These are phyloP conservation scores for Phymorhynchus buccinoides DNA, from an alignment of 1,140 invertebrate species.

Conservation along the genomic window DNA sequence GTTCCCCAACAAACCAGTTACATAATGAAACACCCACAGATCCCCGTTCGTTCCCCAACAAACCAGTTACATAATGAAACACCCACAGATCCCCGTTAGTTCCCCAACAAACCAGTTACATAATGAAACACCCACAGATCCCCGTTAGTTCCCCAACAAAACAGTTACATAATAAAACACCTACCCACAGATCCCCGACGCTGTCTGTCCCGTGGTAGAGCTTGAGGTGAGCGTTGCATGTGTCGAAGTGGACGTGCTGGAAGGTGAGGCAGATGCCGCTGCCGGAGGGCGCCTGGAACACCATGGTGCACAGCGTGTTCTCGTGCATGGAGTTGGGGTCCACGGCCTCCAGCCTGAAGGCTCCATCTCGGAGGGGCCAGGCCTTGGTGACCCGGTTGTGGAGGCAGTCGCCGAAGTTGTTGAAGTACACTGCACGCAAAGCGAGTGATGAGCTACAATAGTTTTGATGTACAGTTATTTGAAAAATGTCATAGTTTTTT, in stretches of 20 bases:
- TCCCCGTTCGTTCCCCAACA: no score
- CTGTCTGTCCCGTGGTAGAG: slow-evolving; percentile 31
- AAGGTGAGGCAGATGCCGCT: slow-evolving; percentile 41
- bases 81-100: no score
- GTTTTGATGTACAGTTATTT: no score
- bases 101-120: no score
- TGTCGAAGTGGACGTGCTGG: slow-evolving; percentile 24
- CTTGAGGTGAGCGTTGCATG: slow-evolving; percentile 34
- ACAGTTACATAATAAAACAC: neutral
- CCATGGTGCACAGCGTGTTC: slow-evolving; percentile 27
- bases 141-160: no score
- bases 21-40: no score
- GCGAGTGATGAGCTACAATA: slow-evolving; percentile 23
- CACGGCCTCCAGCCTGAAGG: slow-evolving; percentile 18
- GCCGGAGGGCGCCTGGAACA: slow-evolving; percentile 32
- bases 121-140: no score
- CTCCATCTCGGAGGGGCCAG: slow-evolving; percentile 31
- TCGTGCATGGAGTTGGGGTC: slow-evolving; percentile 34
- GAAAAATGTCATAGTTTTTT: no score
- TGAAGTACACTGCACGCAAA: slow-evolving; percentile 41
- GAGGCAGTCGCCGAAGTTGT: slow-evolving; percentile 40
- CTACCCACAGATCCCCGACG: slow-evolving; percentile 36
- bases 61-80: no score
- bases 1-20: no score
- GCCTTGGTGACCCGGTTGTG: neutral